Conservation (phyloP, 2,113 vertebrate genomes). For the Clinocottus analis region DNA sequence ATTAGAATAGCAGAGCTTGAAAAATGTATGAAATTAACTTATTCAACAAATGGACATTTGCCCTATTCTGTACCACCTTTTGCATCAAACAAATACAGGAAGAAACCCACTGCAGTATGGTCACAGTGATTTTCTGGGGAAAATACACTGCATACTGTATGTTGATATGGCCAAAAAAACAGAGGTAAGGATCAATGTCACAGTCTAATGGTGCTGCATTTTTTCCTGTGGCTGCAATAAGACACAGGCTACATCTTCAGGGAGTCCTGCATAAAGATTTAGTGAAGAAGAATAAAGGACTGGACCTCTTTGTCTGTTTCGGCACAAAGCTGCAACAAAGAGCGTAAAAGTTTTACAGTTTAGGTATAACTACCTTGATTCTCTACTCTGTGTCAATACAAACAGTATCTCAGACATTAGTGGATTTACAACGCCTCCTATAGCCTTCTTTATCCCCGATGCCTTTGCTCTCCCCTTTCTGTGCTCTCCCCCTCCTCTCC, state of each 20-base stretch:
- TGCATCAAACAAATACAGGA: conserved; percentile 25
- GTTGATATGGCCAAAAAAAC: conserved; percentile 8
- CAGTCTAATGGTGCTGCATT: conserved; percentile 18
- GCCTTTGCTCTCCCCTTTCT: conserved; percentile 19
- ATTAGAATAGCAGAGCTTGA: conserved; percentile 6
- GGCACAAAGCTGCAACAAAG: conserved; percentile 15
- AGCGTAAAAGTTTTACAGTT: conserved; percentile 54
- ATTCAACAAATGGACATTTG: conserved; percentile 27
- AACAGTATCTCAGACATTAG: too few species aligned
- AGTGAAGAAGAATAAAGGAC: conserved; percentile 7
- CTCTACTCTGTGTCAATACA: conserved; percentile 22
- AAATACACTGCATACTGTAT: neutral
- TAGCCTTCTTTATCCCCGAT: conserved; percentile 4
- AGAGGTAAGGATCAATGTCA: conserved; percentile 24
- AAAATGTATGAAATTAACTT: conserved; percentile 17
- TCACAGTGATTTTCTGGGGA: neutral
- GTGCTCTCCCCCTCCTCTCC: conserved; percentile 10
- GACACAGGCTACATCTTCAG: conserved; percentile 19
- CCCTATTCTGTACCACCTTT: conserved; percentile 17
- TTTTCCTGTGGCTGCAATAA: conserved; percentile 23
- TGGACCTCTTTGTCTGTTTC: conserved; percentile 12
- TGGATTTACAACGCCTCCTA: conserved; percentile 42
- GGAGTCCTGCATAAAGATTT: conserved; percentile 27
- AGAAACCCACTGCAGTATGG: neutral
- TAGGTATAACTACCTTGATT: conserved; percentile 36